Conservation (phyloP, 2,888 invertebrate species). For the Philhelius pedissequus region DNA sequence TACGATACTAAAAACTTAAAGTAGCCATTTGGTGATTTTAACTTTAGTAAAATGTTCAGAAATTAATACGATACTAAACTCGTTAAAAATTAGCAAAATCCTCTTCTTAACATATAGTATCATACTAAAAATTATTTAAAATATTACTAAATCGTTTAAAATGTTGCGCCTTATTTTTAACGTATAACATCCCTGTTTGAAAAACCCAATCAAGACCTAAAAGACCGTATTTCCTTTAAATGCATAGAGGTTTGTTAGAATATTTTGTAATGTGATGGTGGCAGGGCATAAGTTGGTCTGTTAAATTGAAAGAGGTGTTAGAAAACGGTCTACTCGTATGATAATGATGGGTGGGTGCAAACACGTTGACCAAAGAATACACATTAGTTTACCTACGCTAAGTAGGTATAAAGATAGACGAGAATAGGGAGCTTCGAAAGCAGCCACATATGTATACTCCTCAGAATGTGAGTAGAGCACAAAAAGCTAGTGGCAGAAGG, state of each 20-base stretch:
- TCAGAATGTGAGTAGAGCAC: constrained; percentile 9
- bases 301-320: constrained; percentile 63
- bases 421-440: background rate
- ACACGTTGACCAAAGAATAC: constrained; percentile 22
- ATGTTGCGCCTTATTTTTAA: no score
- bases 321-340: constrained; percentile 21
- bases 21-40: no score
- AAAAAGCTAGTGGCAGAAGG: constrained; percentile 71
- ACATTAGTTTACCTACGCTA: background rate
- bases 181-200: constrained; percentile 18
- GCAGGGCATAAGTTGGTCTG: constrained; percentile 40
- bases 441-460: background rate
- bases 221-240: background rate
- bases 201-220: constrained; percentile 5
- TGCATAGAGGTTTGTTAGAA: background rate
- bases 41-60: no score
- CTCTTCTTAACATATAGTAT: no score
- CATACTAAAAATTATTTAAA: no score
- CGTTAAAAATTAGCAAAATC: no score
- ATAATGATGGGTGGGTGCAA: constrained; percentile 44
- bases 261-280: constrained; percentile 41
- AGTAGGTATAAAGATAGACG: background rate
- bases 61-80: no score
- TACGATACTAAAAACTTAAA: no score
- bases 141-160: no score